phyloP scores from a whole-genome alignment of 2,888 invertebrate species.

The Leptothorax acervorum region DNA sequence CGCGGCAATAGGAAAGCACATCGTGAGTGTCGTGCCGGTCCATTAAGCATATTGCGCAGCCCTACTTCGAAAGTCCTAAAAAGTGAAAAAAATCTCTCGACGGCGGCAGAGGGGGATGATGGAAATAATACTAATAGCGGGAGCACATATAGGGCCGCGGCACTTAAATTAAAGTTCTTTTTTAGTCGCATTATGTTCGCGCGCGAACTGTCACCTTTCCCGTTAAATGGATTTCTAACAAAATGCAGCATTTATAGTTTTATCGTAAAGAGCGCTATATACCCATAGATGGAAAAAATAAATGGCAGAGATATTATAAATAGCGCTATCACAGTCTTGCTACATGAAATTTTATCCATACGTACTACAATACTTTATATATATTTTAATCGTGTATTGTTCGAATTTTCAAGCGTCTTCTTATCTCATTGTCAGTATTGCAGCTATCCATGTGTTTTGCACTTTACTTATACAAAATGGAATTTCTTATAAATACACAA shows the following conservation, averaged over 20 bases:
- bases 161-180: conserved; percentile 60
- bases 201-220: conserved; percentile 51
- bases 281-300: not conserved
- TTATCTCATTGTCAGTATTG: not conserved
- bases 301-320: conserved; percentile 1
- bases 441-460: not conserved
- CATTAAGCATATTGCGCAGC: conserved; percentile 74
- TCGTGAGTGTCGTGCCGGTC: conserved; percentile 60
- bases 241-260: conserved; percentile 46
- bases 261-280: not conserved
- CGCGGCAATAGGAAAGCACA: conserved; percentile 60
- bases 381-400: not conserved
- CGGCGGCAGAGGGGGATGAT: conserved; percentile 8
- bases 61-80: conserved; percentile 49
- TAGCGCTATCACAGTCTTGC: not conserved
- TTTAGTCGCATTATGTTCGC: conserved; percentile 56
- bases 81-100: conserved; percentile 24
- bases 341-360: not conserved
- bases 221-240: conserved; percentile 58
- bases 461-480: conserved; percentile 1
- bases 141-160: conserved; percentile 26
- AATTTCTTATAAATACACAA: conserved; percentile 31
- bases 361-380: not conserved
- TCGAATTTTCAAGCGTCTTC: not conserved
- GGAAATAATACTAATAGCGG: conserved; percentile 43